Evolutionary conservation across 92 coral and sea anemone species (phyloP), one percentile per base, ranked within the genome.

Genomic region (Siderastrea siderea): DNA sequence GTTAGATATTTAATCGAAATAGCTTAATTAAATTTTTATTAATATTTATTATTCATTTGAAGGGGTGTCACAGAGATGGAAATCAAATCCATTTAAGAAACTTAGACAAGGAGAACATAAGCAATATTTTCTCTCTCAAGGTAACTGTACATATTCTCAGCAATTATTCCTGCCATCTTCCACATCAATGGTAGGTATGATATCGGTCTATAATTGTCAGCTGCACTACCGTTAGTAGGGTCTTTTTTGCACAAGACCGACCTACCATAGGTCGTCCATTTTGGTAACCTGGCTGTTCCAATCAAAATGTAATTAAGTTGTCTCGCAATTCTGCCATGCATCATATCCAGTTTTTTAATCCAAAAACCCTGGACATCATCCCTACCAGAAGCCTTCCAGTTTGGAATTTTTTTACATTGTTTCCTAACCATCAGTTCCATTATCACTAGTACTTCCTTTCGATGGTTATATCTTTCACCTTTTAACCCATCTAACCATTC

Each of bases 321-420:
- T 61, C 43, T 15, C 26, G 81, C 66, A 15, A 76, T 26, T 43
- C 84, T 44, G 48, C 14, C 73, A 6, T 16, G 12, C 14, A 79
- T 47, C 50, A 9, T 7, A 14, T 58, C 49, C 51, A 75, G 45
- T 26, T 26, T 67, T 71, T 71, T 83, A 14, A 83, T 6, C 87
- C 87, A 83, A 69, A 70, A 83, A 16, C 90, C 75, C 58, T 86
- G 90, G 48, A 76, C 86, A 13, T 7, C 59, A 78, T 78, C 87
- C 9, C 71, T 4, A 16, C 90, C 90, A 53, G 87, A 86, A 11
- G 87, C 90, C 54, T 86, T 86, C 80, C 90, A 78, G 51, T 78
- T 48, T 13, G 90, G 78, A 14, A 87, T 72, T 73, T 85, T 86
- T 44, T 50, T 84, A 48, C 74, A 69, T 44, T 38, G 47, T 58